Percentiles rank a stretch among this genome's conserved stretches.
Evolutionary conservation across 2,888 invertebrate genomes (phyloP).

Genomic region (Drosophila picticornis): DNA sequence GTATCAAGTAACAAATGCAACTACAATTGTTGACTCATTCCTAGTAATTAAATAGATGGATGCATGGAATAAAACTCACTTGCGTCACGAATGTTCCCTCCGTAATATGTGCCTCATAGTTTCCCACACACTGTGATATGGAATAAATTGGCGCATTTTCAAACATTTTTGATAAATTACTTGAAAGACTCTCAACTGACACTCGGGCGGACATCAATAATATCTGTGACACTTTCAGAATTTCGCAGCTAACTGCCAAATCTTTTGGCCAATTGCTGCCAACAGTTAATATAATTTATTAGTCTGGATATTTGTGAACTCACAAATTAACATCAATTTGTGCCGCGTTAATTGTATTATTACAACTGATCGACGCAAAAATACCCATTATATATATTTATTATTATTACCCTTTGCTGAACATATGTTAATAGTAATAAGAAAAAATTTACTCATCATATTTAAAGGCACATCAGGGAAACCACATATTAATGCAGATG

Average conservation of each 20-base stretch:
- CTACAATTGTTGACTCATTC: conserved; percentile 8
- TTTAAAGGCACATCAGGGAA: neutral
- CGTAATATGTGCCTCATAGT: conserved; percentile 44
- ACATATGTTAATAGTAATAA: neutral
- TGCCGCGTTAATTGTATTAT: conserved; percentile 26
- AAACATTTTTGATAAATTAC: conserved; percentile 61
- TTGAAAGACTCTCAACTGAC: conserved; percentile 21
- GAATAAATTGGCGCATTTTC: conserved; percentile 74
- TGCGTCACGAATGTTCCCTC: conserved; percentile 35
- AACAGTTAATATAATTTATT: conserved; percentile 46
- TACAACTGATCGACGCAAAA: neutral
- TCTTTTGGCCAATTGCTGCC: conserved; percentile 19
- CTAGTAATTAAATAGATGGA: conserved; percentile 9
- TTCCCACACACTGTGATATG: conserved; percentile 80
- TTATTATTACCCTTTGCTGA: neutral
- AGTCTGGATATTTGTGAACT: conserved; percentile 58
- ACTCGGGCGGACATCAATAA: conserved; percentile 31
- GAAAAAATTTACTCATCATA: neutral
- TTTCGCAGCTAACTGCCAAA: conserved; percentile 36
- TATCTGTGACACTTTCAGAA: conserved; percentile 39
- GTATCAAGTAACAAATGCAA: conserved; percentile 8
- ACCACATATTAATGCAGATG: neutral
- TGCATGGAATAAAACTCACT: conserved; percentile 49
- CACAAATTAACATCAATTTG: conserved; percentile 75
- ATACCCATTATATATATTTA: conserved; percentile 8